Evolutionary conservation across 2,797 vertebrate genomes (phyloP), one percentile per base, ranked within the genome.

Genomic region (Poeciliopsis gracilis): DNA sequence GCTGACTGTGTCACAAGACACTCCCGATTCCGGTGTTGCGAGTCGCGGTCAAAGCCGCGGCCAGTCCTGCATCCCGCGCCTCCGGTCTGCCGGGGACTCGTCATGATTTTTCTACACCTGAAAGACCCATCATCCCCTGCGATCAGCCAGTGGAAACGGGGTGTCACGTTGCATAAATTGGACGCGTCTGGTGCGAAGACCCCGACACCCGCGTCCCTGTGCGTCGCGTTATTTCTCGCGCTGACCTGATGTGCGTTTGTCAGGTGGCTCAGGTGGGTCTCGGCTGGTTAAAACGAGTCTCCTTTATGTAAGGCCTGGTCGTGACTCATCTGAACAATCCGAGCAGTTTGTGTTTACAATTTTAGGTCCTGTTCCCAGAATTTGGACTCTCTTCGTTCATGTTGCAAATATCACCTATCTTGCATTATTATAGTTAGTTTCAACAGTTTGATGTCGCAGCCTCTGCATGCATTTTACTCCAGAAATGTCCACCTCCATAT

Each of bases 1-100:
- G 25, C 63, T 57, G 57, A 51, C 77, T 18, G 59, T 81, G 87
- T 89, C 91, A 82, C 82, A 73, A 79, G 84, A 87, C 83, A 18
- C 66, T 73, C 66, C 30, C 16, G 1, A 71, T 76, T 63, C 25
- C 23, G n/a, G 61, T 61, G 28, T 33, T 46, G 57, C 5, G 38
- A 69, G 66, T 25, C 18, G 20, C 38, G 41, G 70, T 46, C 49
- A n/a, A 72, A 49, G 38, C 71, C 76, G 57, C 66, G 66, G 41
- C 23, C 72, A 55, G 72, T 59, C 38, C 8, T 18, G 73, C 73
- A 45, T 59, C 53, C 25, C 38, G 53, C 0, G 82, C 84, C 81
- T 77, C 83, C 45, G 77, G 83, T 59, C 82, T 30, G 67, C 36
- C 73, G 30, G 15, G 1, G 15, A 7, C n/a, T 49, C n/a, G 53